Percentiles rank a stretch among this genome's conserved stretches.
Evolutionary conservation across 1,140 invertebrate genomes (phyloP).

Genomic region (Agrypnia vestita): DNA sequence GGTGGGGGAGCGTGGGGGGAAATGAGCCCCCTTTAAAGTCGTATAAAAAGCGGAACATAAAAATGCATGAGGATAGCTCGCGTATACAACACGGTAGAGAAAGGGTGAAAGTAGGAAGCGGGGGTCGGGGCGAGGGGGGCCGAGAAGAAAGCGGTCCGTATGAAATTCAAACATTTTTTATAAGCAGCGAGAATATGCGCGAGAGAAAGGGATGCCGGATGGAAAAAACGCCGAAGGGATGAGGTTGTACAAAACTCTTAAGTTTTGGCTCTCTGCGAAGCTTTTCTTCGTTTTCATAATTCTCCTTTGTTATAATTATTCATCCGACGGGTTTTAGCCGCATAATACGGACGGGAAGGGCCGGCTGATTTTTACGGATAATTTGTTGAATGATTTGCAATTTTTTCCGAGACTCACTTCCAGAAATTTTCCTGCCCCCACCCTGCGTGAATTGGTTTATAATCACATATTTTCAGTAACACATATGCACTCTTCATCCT

Average conservation of each 20-base stretch:
- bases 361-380: slow-evolving; percentile 41
- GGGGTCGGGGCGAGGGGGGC: slow-evolving; percentile 46
- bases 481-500: no score
- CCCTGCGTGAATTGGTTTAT: no score
- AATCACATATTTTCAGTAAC: no score
- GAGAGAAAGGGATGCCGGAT: slow-evolving; percentile 56
- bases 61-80: slow-evolving; percentile 75
- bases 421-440: no score
- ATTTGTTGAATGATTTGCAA: slow-evolving; percentile 47
- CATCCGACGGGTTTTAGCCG: slow-evolving; percentile 30
- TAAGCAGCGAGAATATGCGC: slow-evolving; percentile 56
- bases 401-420: slow-evolving; percentile 1
- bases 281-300: slow-evolving; percentile 51
- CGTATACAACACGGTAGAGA: slow-evolving; percentile 66
- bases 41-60: slow-evolving; percentile 75
- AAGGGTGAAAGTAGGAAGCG: slow-evolving; percentile 68
- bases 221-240: slow-evolving; percentile 40
- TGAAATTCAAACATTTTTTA: slow-evolving; percentile 61
- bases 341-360: slow-evolving; percentile 11
- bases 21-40: slow-evolving; percentile 73
- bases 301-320: slow-evolving; percentile 56
- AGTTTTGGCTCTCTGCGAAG: slow-evolving; percentile 31
- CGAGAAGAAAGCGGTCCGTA: slow-evolving; percentile 54
- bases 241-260: slow-evolving; percentile 41
- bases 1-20: slow-evolving; percentile 44